Evolutionary conservation across 2,888 invertebrate species (phyloP), one percentile per base, ranked within the genome.

Genomic region (Phortica magna): DNA sequence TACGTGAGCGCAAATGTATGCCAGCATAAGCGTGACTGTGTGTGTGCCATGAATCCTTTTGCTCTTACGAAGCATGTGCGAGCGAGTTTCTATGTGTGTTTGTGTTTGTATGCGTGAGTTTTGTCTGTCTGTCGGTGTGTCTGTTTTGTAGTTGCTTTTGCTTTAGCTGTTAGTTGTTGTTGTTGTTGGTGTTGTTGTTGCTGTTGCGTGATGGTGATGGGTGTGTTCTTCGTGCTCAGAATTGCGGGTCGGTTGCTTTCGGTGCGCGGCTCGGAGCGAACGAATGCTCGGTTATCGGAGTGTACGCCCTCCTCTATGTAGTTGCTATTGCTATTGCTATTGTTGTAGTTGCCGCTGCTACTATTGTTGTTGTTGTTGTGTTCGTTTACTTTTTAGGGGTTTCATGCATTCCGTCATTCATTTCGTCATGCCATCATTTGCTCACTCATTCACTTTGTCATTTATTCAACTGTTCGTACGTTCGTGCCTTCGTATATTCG

Each of bases 331-430:
- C 76, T 78, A 76, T 77, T 57, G 75, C 22, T 77, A 77, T 64
- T 73, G 67, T 31, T 6, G 64, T 64, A 31, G 64, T 3, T 31
- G 78, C 77, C 79, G 80, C 68, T 71, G 74, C 73, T 76, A 79
- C 81, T 88, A 80, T 82, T 82, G 77, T 74, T 75, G 79, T 83
- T 84, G 78, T 83, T 83, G 76, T 81, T 81, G 82, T 87, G 88
- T 82, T 83, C 85, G 84, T 59, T 59, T 39, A 22, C n/a, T 59
- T 59, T n/a, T 65, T 31, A 17, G 48, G 19, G 10, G 19, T 48
- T 53, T 82, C 78, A 81, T 48, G 2, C 31, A 31, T 4, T 55
- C 55, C 14, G 10, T 61, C 61, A 22, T 61, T 65, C 53, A 70
- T 70, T 53, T 81, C 79, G 81, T 76, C 65, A 65, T 59, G 17